phyloP scores from a whole-genome alignment of 2,113 vertebrate genomes.

The Daubentonia madagascariensis region DNA sequence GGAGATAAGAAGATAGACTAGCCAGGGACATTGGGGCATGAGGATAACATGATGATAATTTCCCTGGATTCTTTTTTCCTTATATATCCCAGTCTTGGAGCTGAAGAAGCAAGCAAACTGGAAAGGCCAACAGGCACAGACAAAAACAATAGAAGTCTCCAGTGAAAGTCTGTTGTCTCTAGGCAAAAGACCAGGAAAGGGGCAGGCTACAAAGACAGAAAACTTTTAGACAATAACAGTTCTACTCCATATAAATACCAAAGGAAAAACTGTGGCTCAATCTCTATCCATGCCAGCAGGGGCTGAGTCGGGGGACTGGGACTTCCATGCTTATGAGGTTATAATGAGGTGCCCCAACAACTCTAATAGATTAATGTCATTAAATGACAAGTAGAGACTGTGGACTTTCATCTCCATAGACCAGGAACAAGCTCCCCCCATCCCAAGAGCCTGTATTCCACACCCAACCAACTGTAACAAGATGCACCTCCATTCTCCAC shows the following conservation, averaged over 20 bases:
- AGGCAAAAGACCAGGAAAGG: not conserved
- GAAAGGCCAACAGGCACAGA: not conserved
- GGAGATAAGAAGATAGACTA: not conserved
- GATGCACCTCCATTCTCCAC: not conserved
- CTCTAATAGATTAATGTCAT: not conserved
- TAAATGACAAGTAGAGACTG: not conserved
- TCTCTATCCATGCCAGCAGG: too few species aligned
- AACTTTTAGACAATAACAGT: not conserved
- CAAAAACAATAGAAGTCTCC: not conserved
- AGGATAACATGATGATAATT: not conserved
- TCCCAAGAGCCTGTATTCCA: not conserved
- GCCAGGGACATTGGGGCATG: rapidly evolving
- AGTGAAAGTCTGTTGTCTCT: not conserved
- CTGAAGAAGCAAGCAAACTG: not conserved
- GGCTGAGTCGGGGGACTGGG: not conserved
- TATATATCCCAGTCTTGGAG: not conserved
- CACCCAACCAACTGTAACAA: not conserved
- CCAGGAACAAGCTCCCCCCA: not conserved
- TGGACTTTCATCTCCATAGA: not conserved
- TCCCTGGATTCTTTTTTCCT: not conserved
- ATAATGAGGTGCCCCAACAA: too few species aligned
- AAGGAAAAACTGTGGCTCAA: not conserved
- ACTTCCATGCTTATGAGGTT: not conserved
- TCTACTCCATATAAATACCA: not conserved
- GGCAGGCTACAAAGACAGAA: not conserved